Base-by-base conservation (phyloP, 2,797 vertebrate genomes). In the Poecilia gillii region DNA sequence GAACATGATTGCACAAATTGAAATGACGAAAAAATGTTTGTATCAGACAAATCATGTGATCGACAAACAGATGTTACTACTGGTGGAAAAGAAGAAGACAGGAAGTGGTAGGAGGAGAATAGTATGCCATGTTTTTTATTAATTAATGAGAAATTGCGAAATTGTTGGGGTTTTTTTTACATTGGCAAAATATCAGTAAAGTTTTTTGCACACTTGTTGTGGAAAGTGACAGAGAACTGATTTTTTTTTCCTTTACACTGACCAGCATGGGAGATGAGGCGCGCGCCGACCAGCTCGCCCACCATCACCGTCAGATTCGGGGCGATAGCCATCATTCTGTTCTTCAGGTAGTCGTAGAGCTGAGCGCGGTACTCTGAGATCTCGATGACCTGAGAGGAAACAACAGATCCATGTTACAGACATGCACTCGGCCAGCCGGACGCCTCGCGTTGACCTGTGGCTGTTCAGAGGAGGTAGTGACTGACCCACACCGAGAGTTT, bases 271-370 rank as follows among this genome's bases (percentile, higher is more conserved):
- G 99, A 96, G 89, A 99, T 98, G 28, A 99, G 97, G 13, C 98
- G 96, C 14, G 98, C 99, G 43, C 99, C 99, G 5, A 99, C 99
- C 84, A 99, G 94, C 75, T 99, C 98, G 0, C 99, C 99, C 90
- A 99, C 98, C 97, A 99, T 97, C 25, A 99, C 87, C 0, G 99
- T 99, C 80, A 99, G 96, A 84, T 99, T 99, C 59, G 98, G 98
- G 18, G 98, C 99, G 55, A 99, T 99, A 0, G 98, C 99, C 97
- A 96, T 99, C 99, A 99, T 99, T 49, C 98, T 94, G 94, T 99
- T 99, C 93, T 99, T 99, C 77, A 99, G 93, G 91, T 99, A 99
- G 86, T 99, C 98, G 1, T 99, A 99, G 2, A 99, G 95, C 91
- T 99, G 98, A 0, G 97, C 87, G 72, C 98, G 97, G 85, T 99